Evolutionary conservation across 2,113 vertebrate genomes (phyloP), one percentile per base, ranked within the genome.

Genomic region (Sceloporus undulatus): DNA sequence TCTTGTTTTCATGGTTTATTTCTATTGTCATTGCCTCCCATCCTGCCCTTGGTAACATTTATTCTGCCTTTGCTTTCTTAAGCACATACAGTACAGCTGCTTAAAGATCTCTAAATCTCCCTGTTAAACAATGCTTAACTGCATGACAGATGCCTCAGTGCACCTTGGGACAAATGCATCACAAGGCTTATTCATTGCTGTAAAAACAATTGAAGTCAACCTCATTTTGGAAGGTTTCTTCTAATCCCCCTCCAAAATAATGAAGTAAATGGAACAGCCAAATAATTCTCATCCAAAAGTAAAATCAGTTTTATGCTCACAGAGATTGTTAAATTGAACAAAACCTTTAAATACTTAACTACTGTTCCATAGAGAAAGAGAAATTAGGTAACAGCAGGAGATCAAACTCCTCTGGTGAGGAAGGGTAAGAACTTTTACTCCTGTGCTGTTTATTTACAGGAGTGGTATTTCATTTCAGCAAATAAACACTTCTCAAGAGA

Each of bases 161-260:
- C 90, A 59, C 77, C 80, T 76, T 13, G 92, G 92, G 91, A 91
- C 54, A 5, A 19, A 80, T 81, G 86, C 3, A 79, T 86, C 70
- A 77, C 71, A 82, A 76, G 59, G 76, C 34, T 68, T 25, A 74
- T 48, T 75, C 25, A 74, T 65, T 66, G 78, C 23, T 11, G 56
- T 77, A 77, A 56, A 83, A 83, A 27, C 78, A 77, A 59, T 62
- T 29, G 34, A 82, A 77, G 25, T 75, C 62, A 76, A 19, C 29
- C n/a, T 82, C 29, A 56, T 29, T 86, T 86, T 82, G 73, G 52
- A 82, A 66, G 77, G 84, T 62, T 54, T 82, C 71, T 89, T 68
- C 27, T 70, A 29, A 48, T 40, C 23, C 13, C 70, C 29, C 13
- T 52, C 16, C 23, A 71, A 82, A 86, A 68, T 82, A 18, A 27